A percentile compares a stretch with the other conserved stretches of the same genome.
These are phyloP conservation scores for Trichogramma dendrolimi DNA, from an alignment of 2,888 invertebrate genomes.

Conservation along the genomic window DNA sequence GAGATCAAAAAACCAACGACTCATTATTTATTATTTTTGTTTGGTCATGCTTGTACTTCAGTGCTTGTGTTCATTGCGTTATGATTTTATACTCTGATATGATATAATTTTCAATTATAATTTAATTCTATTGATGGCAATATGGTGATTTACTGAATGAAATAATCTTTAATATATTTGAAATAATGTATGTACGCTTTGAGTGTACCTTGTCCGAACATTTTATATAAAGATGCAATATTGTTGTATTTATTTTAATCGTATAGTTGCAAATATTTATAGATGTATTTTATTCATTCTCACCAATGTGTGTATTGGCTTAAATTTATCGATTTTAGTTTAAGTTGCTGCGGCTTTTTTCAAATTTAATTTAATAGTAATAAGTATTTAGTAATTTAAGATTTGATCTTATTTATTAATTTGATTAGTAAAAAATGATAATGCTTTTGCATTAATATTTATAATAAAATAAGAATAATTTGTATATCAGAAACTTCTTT, in stretches of 20 bases:
- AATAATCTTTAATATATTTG: background rate
- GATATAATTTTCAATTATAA: too few species aligned
- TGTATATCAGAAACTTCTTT: conserved; percentile 4
- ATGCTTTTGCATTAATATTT: conserved; percentile 19
- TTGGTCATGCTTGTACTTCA: too few species aligned
- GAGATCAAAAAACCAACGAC: too few species aligned
- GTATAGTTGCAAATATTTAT: conserved; percentile 10
- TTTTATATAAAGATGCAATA: conserved; percentile 13
- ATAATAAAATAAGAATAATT: conserved; percentile 7
- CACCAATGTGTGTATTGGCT: too few species aligned
- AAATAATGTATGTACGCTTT: background rate
- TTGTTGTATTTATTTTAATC: conserved; percentile 13
- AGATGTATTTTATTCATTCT: background rate
- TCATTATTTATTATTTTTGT: too few species aligned
- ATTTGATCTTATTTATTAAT: conserved; percentile 6
- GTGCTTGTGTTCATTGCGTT: too few species aligned
- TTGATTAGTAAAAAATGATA: conserved; percentile 1
- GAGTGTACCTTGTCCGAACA: background rate
- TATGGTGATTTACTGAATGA: too few species aligned
- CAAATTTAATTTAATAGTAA: conserved; percentile 6
- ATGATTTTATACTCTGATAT: too few species aligned
- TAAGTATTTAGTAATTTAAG: conserved; percentile 14
- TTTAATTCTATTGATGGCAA: too few species aligned
- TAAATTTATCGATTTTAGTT: too few species aligned
- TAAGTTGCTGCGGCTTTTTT: too few species aligned